Evolutionary conservation across 2,888 invertebrate genomes (phyloP).

Genomic region (Aphidoletes aphidimyza): DNA sequence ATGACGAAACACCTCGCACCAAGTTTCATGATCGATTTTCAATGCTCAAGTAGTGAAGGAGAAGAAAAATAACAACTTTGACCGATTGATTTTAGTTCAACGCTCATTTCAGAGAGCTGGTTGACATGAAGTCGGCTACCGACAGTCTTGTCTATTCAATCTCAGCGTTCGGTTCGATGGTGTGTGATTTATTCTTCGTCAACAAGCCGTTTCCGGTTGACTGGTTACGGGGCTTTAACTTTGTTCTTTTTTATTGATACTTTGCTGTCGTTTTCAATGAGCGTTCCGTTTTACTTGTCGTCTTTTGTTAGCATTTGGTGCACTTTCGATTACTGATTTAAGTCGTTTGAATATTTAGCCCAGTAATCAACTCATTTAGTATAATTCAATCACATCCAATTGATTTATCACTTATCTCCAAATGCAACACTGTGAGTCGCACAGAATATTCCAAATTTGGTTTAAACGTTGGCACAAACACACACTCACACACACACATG

Average conservation of each 20-base stretch:
- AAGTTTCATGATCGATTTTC: neutral
- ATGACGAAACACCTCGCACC: conserved; percentile 9
- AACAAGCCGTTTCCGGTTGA: conserved; percentile 31
- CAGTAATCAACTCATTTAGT: conserved; percentile 25
- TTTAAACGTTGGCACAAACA: neutral
- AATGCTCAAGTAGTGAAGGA: neutral
- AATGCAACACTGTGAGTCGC: neutral
- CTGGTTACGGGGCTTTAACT: neutral
- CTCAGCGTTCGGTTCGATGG: neutral
- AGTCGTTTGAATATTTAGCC: neutral
- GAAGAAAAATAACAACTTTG: neutral
- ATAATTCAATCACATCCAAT: conserved; percentile 25
- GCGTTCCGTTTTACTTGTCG: neutral
- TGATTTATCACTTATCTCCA: neutral
- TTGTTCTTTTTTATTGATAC: neutral
- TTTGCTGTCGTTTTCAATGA: neutral
- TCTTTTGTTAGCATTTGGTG: no score
- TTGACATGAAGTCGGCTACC: no score
- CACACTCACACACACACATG: no score
- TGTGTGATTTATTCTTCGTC: neutral
- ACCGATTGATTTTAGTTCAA: conserved; percentile 26
- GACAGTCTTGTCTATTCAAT: neutral
- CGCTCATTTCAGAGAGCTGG: no score
- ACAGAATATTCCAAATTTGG: neutral
- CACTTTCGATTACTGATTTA: neutral